Evolutionary conservation across 2,113 vertebrate species (phyloP).

Genomic region (Psettodes erumei): DNA sequence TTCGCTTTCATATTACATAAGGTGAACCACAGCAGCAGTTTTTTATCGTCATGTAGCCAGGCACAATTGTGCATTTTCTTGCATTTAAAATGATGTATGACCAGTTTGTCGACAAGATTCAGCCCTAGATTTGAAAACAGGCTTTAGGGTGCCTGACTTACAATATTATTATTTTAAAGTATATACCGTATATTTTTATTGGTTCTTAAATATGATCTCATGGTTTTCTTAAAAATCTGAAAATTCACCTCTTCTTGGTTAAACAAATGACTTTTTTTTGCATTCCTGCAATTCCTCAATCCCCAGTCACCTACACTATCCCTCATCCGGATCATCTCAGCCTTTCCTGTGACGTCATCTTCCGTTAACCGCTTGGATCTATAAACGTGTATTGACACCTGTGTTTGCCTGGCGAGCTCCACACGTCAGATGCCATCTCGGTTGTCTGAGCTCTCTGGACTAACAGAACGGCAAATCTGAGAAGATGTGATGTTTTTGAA

Average conservation of each 20-base stretch:
- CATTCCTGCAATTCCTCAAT: background rate
- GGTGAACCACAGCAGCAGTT: too few relatives aligned
- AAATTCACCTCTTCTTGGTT: background rate
- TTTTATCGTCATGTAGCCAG: too few relatives aligned
- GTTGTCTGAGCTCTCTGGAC: conserved; percentile 37
- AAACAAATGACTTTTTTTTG: background rate
- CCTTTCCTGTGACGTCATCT: background rate
- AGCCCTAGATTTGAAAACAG: background rate
- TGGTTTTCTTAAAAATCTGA: background rate
- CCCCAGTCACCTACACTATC: too few relatives aligned
- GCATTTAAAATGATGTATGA: too few relatives aligned
- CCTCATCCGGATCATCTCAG: background rate
- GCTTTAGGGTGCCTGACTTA: background rate
- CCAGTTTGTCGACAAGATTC: background rate
- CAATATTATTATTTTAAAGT: background rate
- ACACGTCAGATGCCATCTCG: conserved; percentile 42
- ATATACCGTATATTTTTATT: background rate
- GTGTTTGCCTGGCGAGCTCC: conserved; percentile 45
- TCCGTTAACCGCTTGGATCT: background rate
- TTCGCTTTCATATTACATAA: too few relatives aligned
- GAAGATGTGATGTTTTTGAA: conserved; percentile 72
- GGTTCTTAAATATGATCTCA: background rate
- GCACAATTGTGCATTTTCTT: too few relatives aligned
- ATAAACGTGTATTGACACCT: conserved; percentile 30
- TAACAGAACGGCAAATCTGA: conserved; percentile 52